Percentiles rank a stretch among this genome's conserved stretches.
Evolutionary conservation across 2,113 vertebrate genomes (phyloP).

Genomic region (Tupaia tana): DNA sequence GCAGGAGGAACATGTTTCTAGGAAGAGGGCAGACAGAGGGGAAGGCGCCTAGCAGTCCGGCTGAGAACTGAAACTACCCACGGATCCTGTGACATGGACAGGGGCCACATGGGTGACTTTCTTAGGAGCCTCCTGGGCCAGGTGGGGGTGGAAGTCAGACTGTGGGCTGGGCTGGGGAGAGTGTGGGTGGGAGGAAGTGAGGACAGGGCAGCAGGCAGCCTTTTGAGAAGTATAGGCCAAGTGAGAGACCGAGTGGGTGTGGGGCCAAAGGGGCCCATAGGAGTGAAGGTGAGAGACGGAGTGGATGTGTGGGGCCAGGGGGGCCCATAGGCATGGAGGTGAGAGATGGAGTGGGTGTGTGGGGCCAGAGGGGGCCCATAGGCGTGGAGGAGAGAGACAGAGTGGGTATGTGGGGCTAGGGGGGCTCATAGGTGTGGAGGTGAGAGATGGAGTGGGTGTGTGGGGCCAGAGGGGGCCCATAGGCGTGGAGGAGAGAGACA

Average conservation of each 20-base stretch:
- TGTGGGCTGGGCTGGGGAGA: background rate
- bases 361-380: too few relatives aligned
- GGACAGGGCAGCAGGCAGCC: background rate
- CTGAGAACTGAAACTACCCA: slow-evolving; percentile 5
- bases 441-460: too few relatives aligned
- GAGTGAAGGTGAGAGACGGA: too few relatives aligned
- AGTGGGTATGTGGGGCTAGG: too few relatives aligned
- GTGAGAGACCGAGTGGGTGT: too few relatives aligned
- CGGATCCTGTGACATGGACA: background rate
- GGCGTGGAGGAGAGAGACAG: too few relatives aligned
- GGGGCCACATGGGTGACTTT: background rate
- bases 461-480: too few relatives aligned
- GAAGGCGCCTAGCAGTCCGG: background rate
- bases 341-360: too few relatives aligned
- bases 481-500: too few relatives aligned
- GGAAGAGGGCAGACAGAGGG: background rate
- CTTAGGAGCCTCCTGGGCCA: rapidly evolving
- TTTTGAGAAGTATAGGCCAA: background rate
- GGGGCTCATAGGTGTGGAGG: too few relatives aligned
- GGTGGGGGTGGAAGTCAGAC: background rate
- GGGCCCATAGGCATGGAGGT: too few relatives aligned
- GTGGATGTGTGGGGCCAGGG: too few relatives aligned
- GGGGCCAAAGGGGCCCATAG: background rate
- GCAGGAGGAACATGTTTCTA: background rate
- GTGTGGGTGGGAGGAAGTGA: slow-evolving; percentile 25